Percentiles rank a stretch among this genome's conserved stretches.
phyloP scores from a whole-genome alignment of 2,113 vertebrate genomes.

The Oryzias curvinotus region DNA sequence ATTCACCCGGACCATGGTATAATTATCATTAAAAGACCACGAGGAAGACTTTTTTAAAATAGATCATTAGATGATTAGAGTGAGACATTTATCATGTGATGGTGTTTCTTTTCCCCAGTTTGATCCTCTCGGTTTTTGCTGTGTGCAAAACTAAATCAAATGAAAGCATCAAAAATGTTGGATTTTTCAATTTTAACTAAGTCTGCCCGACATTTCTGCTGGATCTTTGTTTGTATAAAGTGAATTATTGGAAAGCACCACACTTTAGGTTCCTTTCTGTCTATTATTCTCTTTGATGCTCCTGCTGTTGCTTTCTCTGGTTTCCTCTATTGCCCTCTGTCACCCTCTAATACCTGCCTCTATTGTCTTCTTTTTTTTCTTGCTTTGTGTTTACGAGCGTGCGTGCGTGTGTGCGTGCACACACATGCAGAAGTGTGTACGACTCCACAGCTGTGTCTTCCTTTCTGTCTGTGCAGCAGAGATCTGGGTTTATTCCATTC shows the following conservation, averaged over 20 bases:
- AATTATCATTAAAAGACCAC: too few species aligned
- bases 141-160: too few species aligned
- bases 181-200: too few species aligned
- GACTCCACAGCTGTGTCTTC: slow-evolving; percentile 49
- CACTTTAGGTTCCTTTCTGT: slow-evolving; percentile 43
- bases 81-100: too few species aligned
- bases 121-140: too few species aligned
- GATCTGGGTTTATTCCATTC: slow-evolving; percentile 62
- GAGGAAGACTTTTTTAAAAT: too few species aligned
- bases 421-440: background rate
- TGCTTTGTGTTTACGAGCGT: slow-evolving; percentile 25
- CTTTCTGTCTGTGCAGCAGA: slow-evolving; percentile 48
- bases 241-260: slow-evolving; percentile 33
- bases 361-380: background rate
- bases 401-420: slow-evolving; percentile 16
- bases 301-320: slow-evolving; percentile 4
- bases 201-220: background rate
- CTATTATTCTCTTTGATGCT: slow-evolving; percentile 1
- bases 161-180: too few species aligned
- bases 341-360: slow-evolving; percentile 24
- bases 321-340: slow-evolving; percentile 32
- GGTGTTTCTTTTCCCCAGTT: too few species aligned
- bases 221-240: slow-evolving; percentile 28
- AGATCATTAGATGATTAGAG: too few species aligned
- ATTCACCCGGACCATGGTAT: too few species aligned